Conservation (phyloP, 2,797 vertebrate species). For the Fistularia commersonii region DNA sequence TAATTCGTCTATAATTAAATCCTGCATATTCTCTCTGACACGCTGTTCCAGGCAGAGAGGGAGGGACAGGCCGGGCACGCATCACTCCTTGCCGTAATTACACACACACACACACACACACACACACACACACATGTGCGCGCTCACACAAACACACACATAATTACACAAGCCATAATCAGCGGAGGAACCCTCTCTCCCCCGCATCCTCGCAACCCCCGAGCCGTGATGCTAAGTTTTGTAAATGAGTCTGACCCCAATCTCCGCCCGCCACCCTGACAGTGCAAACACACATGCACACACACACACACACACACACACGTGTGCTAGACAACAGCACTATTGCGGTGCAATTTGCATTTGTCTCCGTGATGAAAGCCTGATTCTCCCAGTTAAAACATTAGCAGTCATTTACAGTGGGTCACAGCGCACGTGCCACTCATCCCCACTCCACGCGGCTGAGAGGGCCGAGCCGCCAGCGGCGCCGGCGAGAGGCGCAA, state of each 20-base stretch:
- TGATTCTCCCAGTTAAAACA: constrained; percentile 99
- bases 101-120: constrained; percentile 57
- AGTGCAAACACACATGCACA: constrained; percentile 59
- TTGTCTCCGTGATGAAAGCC: constrained; percentile 98
- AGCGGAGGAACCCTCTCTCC: constrained; percentile 91
- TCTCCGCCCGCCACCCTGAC: constrained; percentile 95
- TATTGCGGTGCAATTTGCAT: constrained; percentile 85
- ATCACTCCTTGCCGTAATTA: constrained; percentile 98
- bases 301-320: constrained; percentile 20
- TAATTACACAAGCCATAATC: constrained; percentile 88
- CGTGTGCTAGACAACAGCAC: constrained; percentile 40
- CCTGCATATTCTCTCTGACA: constrained; percentile 98
- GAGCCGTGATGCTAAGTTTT: constrained; percentile 96
- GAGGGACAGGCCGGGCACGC: constrained; percentile 92
- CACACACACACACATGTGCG: constrained; percentile 22
- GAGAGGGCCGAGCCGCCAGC: constrained; percentile 7
- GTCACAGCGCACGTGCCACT: constrained; percentile 80
- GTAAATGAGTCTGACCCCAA: constrained; percentile 99
- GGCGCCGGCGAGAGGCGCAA: constrained; percentile 14
- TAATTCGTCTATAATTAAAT: constrained; percentile 99
- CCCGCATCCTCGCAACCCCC: constrained; percentile 79
- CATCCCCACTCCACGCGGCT: constrained; percentile 46
- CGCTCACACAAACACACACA: constrained; percentile 41
- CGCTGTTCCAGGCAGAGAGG: constrained; percentile 95
- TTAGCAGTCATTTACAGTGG: constrained; percentile 98